A percentile compares a stretch with the other conserved stretches of the same genome.
Evolutionary conservation across 2,888 invertebrate species (phyloP).

Genomic region (Epinotia brunnichana): DNA sequence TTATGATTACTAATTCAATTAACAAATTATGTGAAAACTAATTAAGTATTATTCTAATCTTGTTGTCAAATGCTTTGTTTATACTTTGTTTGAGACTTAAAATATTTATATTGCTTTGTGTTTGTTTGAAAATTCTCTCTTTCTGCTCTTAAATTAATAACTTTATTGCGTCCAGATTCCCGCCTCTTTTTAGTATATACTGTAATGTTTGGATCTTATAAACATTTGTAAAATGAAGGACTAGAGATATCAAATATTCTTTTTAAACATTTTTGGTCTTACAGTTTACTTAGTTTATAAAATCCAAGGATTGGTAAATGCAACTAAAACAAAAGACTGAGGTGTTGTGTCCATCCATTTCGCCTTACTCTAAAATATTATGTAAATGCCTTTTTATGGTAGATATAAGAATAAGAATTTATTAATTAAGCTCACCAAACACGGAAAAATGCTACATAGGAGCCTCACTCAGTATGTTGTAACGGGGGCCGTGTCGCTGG

Average conservation of each 20-base stretch:
- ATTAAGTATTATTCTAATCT: slow-evolving; percentile 27
- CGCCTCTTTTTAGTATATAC: slow-evolving; percentile 28
- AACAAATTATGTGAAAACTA: slow-evolving; percentile 40
- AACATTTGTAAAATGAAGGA: neutral
- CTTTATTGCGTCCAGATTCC: slow-evolving; percentile 35
- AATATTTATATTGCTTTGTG: slow-evolving; percentile 36
- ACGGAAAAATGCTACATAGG: too few species aligned
- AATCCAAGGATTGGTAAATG: slow-evolving; percentile 2
- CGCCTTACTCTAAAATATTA: slow-evolving; percentile 29
- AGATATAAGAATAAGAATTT: too few species aligned
- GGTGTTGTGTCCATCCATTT: slow-evolving; percentile 4
- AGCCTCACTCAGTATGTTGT: too few species aligned
- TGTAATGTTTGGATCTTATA: slow-evolving; percentile 1
- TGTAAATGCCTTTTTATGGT: slow-evolving; percentile 24
- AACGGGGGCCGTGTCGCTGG: too few species aligned
- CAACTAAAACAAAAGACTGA: slow-evolving; percentile 30
- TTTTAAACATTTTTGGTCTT: slow-evolving; percentile 6
- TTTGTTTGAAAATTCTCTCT: slow-evolving; percentile 8
- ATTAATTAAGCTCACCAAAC: too few species aligned
- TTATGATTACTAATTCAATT: slow-evolving; percentile 13
- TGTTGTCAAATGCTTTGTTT: slow-evolving; percentile 23
- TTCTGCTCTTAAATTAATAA: slow-evolving; percentile 10
- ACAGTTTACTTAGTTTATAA: slow-evolving; percentile 5
- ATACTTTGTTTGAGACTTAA: slow-evolving; percentile 22
- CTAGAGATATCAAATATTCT: neutral